Evolutionary conservation across 2,888 invertebrate genomes (phyloP), one percentile per base, ranked within the genome.

Genomic region (Tortrix viridana): DNA sequence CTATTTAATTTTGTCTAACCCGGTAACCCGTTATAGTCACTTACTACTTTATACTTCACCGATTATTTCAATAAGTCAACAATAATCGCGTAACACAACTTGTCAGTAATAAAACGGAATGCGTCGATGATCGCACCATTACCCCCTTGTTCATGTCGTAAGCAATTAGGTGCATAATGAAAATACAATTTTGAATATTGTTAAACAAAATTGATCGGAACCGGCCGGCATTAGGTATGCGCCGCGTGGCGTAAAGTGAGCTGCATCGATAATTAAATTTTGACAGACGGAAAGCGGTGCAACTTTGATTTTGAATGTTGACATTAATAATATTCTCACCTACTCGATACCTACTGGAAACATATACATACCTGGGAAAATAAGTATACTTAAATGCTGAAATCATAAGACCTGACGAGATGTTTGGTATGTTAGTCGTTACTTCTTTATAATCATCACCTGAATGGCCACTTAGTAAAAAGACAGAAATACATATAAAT

Each of bases 121-220:
- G 69, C 65, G 68, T 71, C 68, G 68, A 80, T 79, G 78, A 81
- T 77, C 76, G 77, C 73, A 77, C 71, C 77, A 84, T 84, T 81
- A 79, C 73, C 77, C 73, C 73, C 75, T 81, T 80, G 85, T 84
- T 84, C 79, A 81, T 76, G 76, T 76, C 79, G 73, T 80, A 80
- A 84, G 80, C 80, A 79, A 84, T 85, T 82, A 32, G 32, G 9
- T 32, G 78, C 78, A 79, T 85, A 85, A 86, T 85, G 83, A 81
- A 83, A 85, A 81, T 76, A 74, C 71, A 69, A 82, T 86, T 87
- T 86, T 84, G 82, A 87, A 88, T 86, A 86, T 79, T 80, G 80
- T 74, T 77, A 75, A 76, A 81, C 79, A 75, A 77, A 82, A 82
- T 84, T 77, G 74, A 79, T 73, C 80, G 75, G 81, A 82, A 80